Evolutionary conservation across 1,140 invertebrate genomes (phyloP).

Genomic region (Eufriesea mexicana): DNA sequence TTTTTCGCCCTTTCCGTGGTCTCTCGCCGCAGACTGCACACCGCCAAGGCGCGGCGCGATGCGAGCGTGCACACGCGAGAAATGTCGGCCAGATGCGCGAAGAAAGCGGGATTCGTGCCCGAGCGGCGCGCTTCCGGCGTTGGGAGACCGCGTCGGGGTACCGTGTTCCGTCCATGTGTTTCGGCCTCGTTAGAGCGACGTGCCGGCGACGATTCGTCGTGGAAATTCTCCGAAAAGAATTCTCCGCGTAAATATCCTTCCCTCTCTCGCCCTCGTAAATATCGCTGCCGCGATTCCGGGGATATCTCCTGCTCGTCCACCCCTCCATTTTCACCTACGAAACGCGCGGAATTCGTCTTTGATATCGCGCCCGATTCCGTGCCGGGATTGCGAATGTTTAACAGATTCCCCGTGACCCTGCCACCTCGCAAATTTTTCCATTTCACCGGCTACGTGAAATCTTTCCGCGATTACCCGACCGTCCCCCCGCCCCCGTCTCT

Average conservation of each 20-base stretch:
- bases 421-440: background rate
- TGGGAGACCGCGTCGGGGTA: background rate
- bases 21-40: background rate
- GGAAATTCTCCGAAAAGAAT: too few species aligned
- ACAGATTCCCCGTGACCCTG: background rate
- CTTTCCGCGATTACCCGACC: background rate
- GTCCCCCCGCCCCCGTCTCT: too few species aligned
- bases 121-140: background rate
- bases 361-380: background rate
- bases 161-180: background rate
- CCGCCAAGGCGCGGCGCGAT: background rate
- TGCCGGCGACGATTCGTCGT: background rate
- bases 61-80: too few species aligned
- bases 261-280: too few species aligned
- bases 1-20: conserved; percentile 57
- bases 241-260: background rate
- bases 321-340: background rate
- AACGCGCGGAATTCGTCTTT: background rate
- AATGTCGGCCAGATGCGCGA: conserved; percentile 30
- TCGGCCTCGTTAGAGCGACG: background rate
- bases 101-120: conserved; percentile 13
- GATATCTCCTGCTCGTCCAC: background rate
- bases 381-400: background rate
- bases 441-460: background rate
- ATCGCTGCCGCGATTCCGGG: too few species aligned